phyloP scores from a whole-genome alignment of 2,797 vertebrate species.

The Carduelis carduelis region DNA sequence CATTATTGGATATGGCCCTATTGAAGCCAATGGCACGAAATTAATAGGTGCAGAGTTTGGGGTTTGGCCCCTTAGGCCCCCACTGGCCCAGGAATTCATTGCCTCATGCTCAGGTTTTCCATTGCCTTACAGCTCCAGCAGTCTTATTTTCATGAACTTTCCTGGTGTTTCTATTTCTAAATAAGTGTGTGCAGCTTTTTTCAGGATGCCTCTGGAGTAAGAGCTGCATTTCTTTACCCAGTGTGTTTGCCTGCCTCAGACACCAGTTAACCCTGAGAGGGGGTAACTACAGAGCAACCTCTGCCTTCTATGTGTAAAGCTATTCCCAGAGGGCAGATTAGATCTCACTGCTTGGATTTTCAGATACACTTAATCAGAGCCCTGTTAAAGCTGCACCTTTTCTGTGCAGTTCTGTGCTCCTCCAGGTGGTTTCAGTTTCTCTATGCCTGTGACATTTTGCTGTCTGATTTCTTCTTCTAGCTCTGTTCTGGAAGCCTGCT shows the following conservation, averaged over 20 bases:
- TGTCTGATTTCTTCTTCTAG: neutral
- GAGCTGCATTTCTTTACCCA: neutral
- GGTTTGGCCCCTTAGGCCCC: neutral
- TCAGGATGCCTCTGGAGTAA: neutral
- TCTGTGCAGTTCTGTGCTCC: neutral
- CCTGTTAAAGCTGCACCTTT: neutral
- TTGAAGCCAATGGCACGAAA: slow-evolving; percentile 32
- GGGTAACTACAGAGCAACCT: neutral
- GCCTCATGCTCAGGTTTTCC: slow-evolving; percentile 44
- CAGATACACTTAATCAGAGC: neutral
- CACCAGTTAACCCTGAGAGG: neutral
- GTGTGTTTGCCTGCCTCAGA: neutral
- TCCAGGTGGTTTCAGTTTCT: neutral
- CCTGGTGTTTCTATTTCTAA: neutral
- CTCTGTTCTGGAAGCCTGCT: neutral
- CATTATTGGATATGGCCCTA: slow-evolving; percentile 17
- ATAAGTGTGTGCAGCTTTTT: neutral
- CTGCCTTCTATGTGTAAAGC: neutral
- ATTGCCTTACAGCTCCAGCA: neutral
- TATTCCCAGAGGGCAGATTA: neutral
- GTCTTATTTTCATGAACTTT: neutral
- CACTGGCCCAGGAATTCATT: slow-evolving; percentile 20
- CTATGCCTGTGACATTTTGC: neutral
- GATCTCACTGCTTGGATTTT: neutral
- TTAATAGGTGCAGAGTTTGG: slow-evolving; percentile 32